These are phyloP conservation scores for Melanotus villosus DNA, from an alignment of 2,888 invertebrate genomes.

Conservation along the genomic window DNA sequence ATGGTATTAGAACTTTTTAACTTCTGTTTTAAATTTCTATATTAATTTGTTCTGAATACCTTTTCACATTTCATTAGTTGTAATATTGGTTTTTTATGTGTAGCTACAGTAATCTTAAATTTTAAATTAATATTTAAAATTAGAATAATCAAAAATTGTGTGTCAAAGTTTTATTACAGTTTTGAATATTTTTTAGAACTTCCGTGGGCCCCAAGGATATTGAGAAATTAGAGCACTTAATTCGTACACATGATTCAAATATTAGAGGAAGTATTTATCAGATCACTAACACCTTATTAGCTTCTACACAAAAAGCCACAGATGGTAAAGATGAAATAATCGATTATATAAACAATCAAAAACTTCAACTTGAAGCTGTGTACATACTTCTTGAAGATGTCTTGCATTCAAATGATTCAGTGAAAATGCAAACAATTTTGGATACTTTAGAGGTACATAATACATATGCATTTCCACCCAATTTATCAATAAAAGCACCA, in stretches of 20 bases:
- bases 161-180: background rate
- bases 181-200: slow-evolving; percentile 66
- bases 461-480: too few relatives aligned
- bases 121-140: too few relatives aligned
- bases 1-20: too few relatives aligned
- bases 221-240: slow-evolving; percentile 71
- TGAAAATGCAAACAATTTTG: slow-evolving; percentile 17
- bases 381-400: slow-evolving; percentile 26
- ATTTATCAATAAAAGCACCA: background rate
- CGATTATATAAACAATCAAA: slow-evolving; percentile 48
- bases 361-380: slow-evolving; percentile 38
- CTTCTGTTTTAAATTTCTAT: too few relatives aligned
- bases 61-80: too few relatives aligned
- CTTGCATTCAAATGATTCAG: slow-evolving; percentile 13
- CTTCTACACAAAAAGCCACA: slow-evolving; percentile 55
- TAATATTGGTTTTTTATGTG: too few relatives aligned
- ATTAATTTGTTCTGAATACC: too few relatives aligned
- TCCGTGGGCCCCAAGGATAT: slow-evolving; percentile 72
- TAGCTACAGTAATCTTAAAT: too few relatives aligned
- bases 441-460: slow-evolving; percentile 29
- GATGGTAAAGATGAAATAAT: slow-evolving; percentile 56
- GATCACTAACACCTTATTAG: slow-evolving; percentile 49
- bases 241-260: slow-evolving; percentile 66
- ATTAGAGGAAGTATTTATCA: slow-evolving; percentile 59
- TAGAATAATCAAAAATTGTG: too few relatives aligned